Evolutionary conservation across 2,113 vertebrate genomes (phyloP).

Genomic region (Gavia stellata): DNA sequence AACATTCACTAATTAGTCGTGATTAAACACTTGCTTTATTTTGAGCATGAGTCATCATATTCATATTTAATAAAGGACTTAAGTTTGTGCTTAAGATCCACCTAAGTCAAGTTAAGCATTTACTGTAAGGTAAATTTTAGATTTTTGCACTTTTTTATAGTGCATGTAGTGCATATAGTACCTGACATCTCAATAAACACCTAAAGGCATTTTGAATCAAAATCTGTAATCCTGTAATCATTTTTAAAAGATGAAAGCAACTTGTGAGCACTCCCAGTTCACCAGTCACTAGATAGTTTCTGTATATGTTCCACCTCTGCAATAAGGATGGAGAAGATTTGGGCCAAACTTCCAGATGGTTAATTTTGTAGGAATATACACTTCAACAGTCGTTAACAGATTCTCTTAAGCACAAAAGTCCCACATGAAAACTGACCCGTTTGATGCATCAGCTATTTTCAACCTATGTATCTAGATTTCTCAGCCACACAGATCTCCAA

Average conservation of each 20-base stretch:
- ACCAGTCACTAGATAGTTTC: not conserved
- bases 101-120: not conserved
- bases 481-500: not conserved
- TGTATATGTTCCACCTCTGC: not conserved
- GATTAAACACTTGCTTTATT: not conserved
- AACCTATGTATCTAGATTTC: constrained; percentile 18
- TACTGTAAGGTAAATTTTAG: not conserved
- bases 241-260: not conserved
- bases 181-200: not conserved
- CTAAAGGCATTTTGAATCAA: not conserved
- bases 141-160: not conserved
- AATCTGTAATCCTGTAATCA: not conserved
- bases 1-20: not conserved
- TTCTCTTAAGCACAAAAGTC: constrained; percentile 23
- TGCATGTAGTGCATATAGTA: not conserved
- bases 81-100: not conserved
- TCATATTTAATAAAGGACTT: not conserved
- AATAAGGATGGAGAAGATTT: not conserved
- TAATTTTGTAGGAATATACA: constrained; percentile 36
- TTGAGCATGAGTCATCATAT: not conserved
- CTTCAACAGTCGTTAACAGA: not conserved
- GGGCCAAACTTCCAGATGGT: not conserved
- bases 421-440: constrained; percentile 18
- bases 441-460: constrained; percentile 57
- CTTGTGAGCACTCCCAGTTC: not conserved